phyloP scores from a whole-genome alignment of 2,888 invertebrate genomes.

The Cheilosia pagana region DNA sequence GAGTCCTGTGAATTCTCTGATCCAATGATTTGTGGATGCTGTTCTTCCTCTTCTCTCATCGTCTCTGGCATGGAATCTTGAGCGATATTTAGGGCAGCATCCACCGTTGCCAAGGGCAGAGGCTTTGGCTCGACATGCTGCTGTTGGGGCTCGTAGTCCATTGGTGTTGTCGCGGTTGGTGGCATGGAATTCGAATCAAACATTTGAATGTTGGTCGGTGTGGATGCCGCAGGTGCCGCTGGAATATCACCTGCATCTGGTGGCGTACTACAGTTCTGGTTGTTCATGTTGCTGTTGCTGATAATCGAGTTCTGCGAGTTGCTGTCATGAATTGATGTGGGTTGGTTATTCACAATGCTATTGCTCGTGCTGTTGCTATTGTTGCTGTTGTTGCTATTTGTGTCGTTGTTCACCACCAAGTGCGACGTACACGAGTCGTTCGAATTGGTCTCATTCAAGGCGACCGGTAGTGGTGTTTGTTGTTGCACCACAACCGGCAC shows the following conservation, averaged over 20 bases:
- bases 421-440: constrained; percentile 82
- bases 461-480: constrained; percentile 77
- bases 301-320: constrained; percentile 83
- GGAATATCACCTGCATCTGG: constrained; percentile 57
- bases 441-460: constrained; percentile 82
- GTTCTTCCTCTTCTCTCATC: constrained; percentile 56
- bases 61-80: constrained; percentile 70
- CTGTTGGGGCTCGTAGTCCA: constrained; percentile 71
- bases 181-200: constrained; percentile 80
- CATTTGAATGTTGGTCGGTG: constrained; percentile 75
- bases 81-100: constrained; percentile 40
- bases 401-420: constrained; percentile 78
- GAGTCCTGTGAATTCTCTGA: constrained; percentile 69
- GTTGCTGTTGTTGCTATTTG: constrained; percentile 81
- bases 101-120: constrained; percentile 32
- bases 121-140: constrained; percentile 49
- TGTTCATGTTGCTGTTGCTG: constrained; percentile 77
- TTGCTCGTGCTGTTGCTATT: constrained; percentile 83
- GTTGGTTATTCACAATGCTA: constrained; percentile 83
- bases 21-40: constrained; percentile 51
- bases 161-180: constrained; percentile 76
- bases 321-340: constrained; percentile 83
- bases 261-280: constrained; percentile 67
- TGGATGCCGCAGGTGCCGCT: constrained; percentile 47
- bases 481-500: constrained; percentile 50